A percentile compares a stretch with the other conserved stretches of the same genome.
Conservation (phyloP, 2,888 invertebrate species). For the Thereva nobilitata region DNA sequence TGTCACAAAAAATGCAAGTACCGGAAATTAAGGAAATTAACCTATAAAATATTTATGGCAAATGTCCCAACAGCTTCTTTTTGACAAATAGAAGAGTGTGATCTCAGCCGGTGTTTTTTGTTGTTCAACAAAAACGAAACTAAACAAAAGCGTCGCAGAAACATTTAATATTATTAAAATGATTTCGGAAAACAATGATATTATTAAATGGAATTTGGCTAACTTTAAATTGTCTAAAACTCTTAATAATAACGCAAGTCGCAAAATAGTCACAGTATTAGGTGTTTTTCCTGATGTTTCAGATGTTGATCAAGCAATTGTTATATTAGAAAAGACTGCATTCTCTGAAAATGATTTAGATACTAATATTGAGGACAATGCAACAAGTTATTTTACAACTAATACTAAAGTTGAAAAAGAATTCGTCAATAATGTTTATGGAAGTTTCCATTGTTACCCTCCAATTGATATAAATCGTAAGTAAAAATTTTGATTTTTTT, state of each 20-base stretch:
- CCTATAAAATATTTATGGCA: too few relatives aligned
- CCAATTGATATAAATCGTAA: constrained; percentile 67
- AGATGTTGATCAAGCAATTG: constrained; percentile 66
- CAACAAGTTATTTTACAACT: constrained; percentile 64
- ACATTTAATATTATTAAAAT: neutral
- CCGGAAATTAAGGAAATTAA: too few relatives aligned
- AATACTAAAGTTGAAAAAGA: constrained; percentile 65
- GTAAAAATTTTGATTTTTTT: constrained; percentile 44
- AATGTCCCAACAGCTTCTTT: too few relatives aligned
- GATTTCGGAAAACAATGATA: constrained; percentile 26
- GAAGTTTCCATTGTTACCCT: constrained; percentile 76
- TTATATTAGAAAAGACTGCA: constrained; percentile 80
- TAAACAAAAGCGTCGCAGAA: too few relatives aligned
- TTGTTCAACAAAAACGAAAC: too few relatives aligned
- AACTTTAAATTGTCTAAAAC: constrained; percentile 70
- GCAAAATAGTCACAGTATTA: constrained; percentile 72
- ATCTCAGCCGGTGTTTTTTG: too few relatives aligned
- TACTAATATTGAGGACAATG: constrained; percentile 47
- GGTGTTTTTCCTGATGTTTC: constrained; percentile 66
- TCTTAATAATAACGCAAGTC: constrained; percentile 71
- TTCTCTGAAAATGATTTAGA: constrained; percentile 63
- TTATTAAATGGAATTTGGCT: constrained; percentile 61
- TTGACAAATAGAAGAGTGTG: too few relatives aligned
- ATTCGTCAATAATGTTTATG: constrained; percentile 84
- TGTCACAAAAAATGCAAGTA: too few relatives aligned